These are phyloP conservation scores for Syrrhaptes paradoxus DNA, from an alignment of 2,113 vertebrate species.

Conservation along the genomic window DNA sequence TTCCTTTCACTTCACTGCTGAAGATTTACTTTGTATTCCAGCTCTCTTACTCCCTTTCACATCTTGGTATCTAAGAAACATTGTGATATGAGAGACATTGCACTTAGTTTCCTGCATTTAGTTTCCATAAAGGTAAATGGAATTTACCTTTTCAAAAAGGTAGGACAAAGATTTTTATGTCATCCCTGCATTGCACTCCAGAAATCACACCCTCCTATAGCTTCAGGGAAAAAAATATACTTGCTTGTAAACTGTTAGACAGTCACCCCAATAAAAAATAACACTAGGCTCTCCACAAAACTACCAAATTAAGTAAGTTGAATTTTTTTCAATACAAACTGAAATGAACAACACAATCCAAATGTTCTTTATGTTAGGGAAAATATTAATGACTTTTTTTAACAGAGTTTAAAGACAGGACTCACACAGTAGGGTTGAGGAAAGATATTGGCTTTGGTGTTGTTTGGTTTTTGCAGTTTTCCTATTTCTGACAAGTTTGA, in stretches of 20 bases:
- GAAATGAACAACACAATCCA: background rate
- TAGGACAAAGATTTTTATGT: background rate
- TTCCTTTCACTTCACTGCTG: background rate
- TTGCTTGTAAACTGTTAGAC: background rate
- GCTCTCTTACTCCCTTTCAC: background rate
- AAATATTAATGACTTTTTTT: background rate
- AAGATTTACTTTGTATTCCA: background rate
- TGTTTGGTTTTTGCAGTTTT: background rate
- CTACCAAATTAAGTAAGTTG: background rate
- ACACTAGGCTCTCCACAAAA: background rate
- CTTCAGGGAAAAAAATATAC: background rate
- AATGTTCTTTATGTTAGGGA: background rate
- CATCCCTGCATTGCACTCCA: background rate
- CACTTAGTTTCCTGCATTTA: background rate
- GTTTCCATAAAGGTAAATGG: background rate
- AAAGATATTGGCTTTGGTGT: rapidly evolving
- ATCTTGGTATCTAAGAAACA: background rate
- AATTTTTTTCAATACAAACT: background rate
- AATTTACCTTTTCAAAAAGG: background rate
- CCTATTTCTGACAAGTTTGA: background rate
- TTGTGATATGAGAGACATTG: background rate
- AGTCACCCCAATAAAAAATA: background rate
- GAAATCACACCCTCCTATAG: background rate
- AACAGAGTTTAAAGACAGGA: background rate
- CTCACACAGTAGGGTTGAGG: rapidly evolving